Evolutionary conservation across 1,140 invertebrate genomes (phyloP), one percentile per base, ranked within the genome.

Genomic region (Triops cancriformis): DNA sequence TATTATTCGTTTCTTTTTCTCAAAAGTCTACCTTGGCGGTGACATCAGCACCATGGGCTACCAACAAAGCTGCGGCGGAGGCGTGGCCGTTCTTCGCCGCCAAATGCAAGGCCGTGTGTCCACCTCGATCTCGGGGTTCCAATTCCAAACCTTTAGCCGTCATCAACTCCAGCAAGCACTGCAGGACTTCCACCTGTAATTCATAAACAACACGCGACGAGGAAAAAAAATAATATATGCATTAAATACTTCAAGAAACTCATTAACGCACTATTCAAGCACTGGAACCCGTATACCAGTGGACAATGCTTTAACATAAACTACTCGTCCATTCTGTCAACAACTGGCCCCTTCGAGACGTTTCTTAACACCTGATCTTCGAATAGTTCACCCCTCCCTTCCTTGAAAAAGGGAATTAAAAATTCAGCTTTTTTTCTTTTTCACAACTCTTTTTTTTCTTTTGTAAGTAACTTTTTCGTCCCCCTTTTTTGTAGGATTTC

Each of bases 71-170:
- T 72, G 80, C 82, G 12, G 82, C 76, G 4, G 79, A 64, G 5
- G 81, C 79, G 76, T 81, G 80, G 6, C 83, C 83, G 76, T 81
- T 79, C 43, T 80, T 79, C n/a, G 82, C 80, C 1, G 84, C 85
- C 45, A 85, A 80, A 75, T 85, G 85, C 26, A 85, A 80, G 18
- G 84, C 80, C n/a, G 82, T 84, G 75, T 85, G 84, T 72, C 84
- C 84, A 75, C 82, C 78, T 77, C 82, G 81, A 78, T 85, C 84
- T 43, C 81, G 80, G 28, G 82, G 77, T 73, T 83, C 82, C 7
- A 84, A 77, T 4, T 80, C 80, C 23, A 82, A 75, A 26, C 81
- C 78, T n/a, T 80, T 74, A 10, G 77, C 78, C 75, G 77, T 78
- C 82, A 82, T 82, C 51, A 80, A 80, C 28, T 80, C 76, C 73